Evolutionary conservation across 1,140 invertebrate species (phyloP).

Genomic region (Zelostemma sp.): DNA sequence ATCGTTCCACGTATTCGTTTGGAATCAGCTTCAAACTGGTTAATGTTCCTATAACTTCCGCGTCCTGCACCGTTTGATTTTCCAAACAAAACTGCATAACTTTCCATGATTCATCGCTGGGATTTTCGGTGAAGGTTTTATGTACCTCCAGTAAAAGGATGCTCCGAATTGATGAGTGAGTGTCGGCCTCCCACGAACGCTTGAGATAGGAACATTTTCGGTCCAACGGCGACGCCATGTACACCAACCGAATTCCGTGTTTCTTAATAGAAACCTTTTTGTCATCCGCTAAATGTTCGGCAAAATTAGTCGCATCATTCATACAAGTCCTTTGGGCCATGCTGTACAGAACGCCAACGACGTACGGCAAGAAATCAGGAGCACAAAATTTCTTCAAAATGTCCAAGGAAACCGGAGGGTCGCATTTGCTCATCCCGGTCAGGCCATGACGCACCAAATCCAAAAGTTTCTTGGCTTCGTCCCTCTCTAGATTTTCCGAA

Average conservation of each 20-base stretch:
- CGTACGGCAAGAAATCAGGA: conserved; percentile 42
- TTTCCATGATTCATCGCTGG: conserved; percentile 30
- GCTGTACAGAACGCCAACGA: conserved; percentile 16
- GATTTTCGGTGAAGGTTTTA: conserved; percentile 35
- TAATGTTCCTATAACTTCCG: conserved; percentile 11
- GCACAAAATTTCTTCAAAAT: conserved; percentile 34
- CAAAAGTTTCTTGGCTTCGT: conserved; percentile 8
- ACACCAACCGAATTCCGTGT: conserved; percentile 53
- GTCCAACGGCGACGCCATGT: conserved; percentile 9
- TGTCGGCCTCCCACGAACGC: conserved; percentile 30
- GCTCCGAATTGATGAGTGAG: conserved; percentile 49
- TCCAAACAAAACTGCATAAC: conserved; percentile 33
- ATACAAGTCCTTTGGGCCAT: conserved; percentile 14
- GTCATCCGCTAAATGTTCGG: conserved; percentile 14
- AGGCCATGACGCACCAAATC: background rate
- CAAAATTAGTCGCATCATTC: conserved; percentile 27
- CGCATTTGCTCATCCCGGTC: conserved; percentile 5
- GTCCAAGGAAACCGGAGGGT: conserved; percentile 45
- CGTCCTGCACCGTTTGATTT: conserved; percentile 29
- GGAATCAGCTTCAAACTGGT: conserved; percentile 19
- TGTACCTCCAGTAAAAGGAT: conserved; percentile 30
- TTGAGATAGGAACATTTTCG: conserved; percentile 29
- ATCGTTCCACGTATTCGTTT: conserved; percentile 36
- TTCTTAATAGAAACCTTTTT: conserved; percentile 50
- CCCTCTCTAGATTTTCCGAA: conserved; percentile 12